Conservation (phyloP, 1,140 invertebrate species). For the Drosophila yakuba region DNA sequence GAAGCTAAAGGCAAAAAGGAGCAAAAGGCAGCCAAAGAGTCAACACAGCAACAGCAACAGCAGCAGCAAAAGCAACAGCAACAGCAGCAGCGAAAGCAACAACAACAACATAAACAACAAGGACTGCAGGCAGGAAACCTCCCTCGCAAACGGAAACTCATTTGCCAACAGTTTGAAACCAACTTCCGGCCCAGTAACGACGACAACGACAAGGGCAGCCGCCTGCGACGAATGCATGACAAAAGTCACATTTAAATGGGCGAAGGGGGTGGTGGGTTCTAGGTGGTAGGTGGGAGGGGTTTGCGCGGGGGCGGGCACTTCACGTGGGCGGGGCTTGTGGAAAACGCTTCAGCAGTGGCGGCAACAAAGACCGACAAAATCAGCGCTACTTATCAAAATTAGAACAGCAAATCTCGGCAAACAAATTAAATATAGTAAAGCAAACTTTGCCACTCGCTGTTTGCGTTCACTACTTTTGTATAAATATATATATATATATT, state of each 20-base stretch:
- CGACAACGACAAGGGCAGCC: slow-evolving; percentile 46
- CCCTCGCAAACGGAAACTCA: slow-evolving; percentile 65
- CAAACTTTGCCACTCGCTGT: slow-evolving; percentile 1
- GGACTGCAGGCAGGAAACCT: slow-evolving; percentile 45
- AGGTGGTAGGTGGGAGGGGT: neutral
- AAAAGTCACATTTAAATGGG: slow-evolving; percentile 51
- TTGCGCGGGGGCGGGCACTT: neutral
- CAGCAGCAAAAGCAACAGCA: slow-evolving; percentile 13
- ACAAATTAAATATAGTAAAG: slow-evolving; percentile 14
- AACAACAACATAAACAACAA: slow-evolving; percentile 18
- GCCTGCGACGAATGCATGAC: slow-evolving; percentile 48
- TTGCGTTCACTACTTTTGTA: too few relatives aligned
- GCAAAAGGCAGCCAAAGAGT: slow-evolving; percentile 23
- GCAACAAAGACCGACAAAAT: slow-evolving; percentile 16
- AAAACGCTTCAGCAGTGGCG: neutral
- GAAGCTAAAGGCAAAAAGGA: neutral
- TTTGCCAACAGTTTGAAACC: slow-evolving; percentile 71
- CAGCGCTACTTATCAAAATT: slow-evolving; percentile 22
- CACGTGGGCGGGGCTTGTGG: neutral
- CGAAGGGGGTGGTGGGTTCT: neutral
- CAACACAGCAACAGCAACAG: slow-evolving; percentile 7
- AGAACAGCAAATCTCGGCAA: slow-evolving; percentile 8
- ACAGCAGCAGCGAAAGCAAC: slow-evolving; percentile 15
- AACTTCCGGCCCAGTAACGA: slow-evolving; percentile 59
- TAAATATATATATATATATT: too few relatives aligned